These are phyloP conservation scores for Dryoscopus gambensis DNA, from an alignment of 2,113 vertebrate species.

Conservation along the genomic window DNA sequence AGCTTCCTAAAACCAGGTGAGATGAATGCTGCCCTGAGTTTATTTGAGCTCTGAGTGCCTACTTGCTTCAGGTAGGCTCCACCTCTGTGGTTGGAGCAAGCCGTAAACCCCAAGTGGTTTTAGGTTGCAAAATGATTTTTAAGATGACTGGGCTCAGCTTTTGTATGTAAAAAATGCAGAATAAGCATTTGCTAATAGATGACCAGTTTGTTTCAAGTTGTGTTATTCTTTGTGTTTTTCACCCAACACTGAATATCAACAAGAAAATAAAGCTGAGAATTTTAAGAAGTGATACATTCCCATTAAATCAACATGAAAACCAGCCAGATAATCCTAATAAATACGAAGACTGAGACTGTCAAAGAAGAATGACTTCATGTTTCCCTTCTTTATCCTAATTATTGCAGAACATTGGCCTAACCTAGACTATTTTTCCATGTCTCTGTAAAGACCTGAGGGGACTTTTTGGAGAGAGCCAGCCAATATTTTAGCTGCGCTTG, in stretches of 20 bases:
- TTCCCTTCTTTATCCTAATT: not conserved
- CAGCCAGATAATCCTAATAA: not conserved
- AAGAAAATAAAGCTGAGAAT: not conserved
- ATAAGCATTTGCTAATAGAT: not conserved
- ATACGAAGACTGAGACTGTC: not conserved
- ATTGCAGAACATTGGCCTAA: not conserved
- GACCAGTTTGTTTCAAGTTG: not conserved
- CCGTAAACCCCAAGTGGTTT: not conserved
- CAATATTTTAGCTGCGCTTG: not conserved
- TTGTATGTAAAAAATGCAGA: not conserved
- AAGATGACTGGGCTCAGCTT: not conserved
- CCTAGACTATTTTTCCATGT: not conserved
- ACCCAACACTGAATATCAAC: not conserved
- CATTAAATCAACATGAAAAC: not conserved
- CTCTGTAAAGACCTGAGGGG: not conserved
- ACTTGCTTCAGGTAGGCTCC: not conserved
- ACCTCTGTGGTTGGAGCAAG: not conserved
- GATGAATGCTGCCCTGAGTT: not conserved
- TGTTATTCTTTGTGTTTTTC: not conserved
- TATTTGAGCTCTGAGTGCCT: not conserved
- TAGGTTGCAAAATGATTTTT: not conserved
- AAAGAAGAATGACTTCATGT: not conserved
- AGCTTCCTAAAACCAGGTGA: not conserved
- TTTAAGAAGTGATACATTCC: not conserved
- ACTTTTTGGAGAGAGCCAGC: not conserved